A percentile compares a stretch with the other conserved stretches of the same genome.
Conservation (phyloP, 2,113 vertebrate species). For the Oreotrochilus melanogaster region DNA sequence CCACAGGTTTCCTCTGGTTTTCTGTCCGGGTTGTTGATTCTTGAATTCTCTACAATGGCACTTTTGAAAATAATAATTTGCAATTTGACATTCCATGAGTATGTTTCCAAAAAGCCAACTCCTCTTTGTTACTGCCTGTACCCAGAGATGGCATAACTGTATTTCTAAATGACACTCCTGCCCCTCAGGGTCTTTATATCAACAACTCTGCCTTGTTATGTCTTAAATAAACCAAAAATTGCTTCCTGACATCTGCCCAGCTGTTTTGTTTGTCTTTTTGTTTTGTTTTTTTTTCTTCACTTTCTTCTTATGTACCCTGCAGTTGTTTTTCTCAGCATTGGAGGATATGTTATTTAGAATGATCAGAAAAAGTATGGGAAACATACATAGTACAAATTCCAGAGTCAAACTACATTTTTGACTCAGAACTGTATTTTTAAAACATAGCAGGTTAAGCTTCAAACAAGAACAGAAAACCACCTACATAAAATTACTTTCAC, state of each 20-base stretch:
- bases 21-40: not conserved
- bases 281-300: not conserved
- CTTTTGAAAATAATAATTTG: not conserved
- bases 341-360: constrained; percentile 12
- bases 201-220: constrained; percentile 50
- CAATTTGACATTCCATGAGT: not conserved
- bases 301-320: not conserved
- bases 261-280: not conserved
- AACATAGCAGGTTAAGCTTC: not conserved
- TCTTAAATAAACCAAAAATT: constrained; percentile 47
- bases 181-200: constrained; percentile 39
- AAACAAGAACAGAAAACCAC: not conserved
- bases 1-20: constrained; percentile 4
- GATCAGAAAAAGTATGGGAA: constrained; percentile 7
- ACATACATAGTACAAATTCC: constrained; percentile 3
- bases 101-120: not conserved
- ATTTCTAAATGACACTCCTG: not conserved
- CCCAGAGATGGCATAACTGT: not conserved
- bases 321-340: constrained; percentile 36
- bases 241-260: constrained; percentile 52
- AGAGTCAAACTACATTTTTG: not conserved
- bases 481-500: not conserved
- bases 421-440: not conserved
- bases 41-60: not conserved
- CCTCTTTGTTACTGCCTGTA: not conserved